Evolutionary conservation across 2,113 vertebrate species (phyloP).

Genomic region (Anolis carolinensis): DNA sequence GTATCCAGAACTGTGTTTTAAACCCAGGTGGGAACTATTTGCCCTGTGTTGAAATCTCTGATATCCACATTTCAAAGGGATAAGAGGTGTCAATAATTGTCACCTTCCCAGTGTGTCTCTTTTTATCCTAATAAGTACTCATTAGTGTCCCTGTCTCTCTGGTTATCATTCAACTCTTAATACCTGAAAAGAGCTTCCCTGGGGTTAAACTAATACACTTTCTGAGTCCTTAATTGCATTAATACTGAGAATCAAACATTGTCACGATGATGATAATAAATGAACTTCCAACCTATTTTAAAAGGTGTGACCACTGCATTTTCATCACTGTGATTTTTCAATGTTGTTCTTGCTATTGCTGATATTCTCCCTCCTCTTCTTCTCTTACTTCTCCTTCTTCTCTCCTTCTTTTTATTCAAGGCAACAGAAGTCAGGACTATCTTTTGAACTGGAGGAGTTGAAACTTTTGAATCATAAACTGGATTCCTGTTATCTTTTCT

Average conservation of each 20-base stretch:
- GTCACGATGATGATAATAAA: background rate
- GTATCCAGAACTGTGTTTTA: too few relatives aligned
- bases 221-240: constrained; percentile 49
- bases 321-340: constrained; percentile 18
- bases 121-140: constrained; percentile 29
- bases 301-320: constrained; percentile 38
- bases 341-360: constrained; percentile 22
- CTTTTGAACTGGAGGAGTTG: constrained; percentile 27
- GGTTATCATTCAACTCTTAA: constrained; percentile 42
- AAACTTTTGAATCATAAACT: constrained; percentile 22
- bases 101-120: background rate
- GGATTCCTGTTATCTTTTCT: background rate
- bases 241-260: constrained; percentile 37
- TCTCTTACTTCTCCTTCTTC: too few relatives aligned
- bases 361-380: too few relatives aligned
- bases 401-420: too few relatives aligned
- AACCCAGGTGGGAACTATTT: background rate
- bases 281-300: constrained; percentile 38
- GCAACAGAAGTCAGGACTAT: background rate
- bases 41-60: background rate
- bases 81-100: background rate
- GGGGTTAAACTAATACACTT: constrained; percentile 49
- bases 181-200: constrained; percentile 40
- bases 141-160: constrained; percentile 39
- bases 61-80: background rate